Evolutionary conservation across 1,140 invertebrate genomes (phyloP), one percentile per base, ranked within the genome.

Genomic region (Aphelenchoides fujianensis): DNA sequence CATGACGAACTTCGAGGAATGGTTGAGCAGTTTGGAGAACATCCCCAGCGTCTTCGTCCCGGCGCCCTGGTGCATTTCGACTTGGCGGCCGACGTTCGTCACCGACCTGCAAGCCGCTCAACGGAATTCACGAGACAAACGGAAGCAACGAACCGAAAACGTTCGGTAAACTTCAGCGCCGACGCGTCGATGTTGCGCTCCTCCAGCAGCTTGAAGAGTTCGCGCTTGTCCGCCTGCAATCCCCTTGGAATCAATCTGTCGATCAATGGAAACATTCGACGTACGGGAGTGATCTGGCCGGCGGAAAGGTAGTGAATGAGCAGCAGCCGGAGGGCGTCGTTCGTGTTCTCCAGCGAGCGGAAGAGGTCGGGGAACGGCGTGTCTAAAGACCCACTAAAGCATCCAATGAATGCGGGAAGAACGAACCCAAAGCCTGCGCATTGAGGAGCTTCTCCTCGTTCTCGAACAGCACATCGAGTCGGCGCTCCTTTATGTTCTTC

Each of bases 1-100:
- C 95, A 98, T 98, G 0, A 98, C 94, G 87, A 98, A 97, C 55
- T 93, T 94, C 0, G 94, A 97, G 31, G 94, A 94, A 85, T 97
- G 94, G 3, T 91, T 93, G 80, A 98, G 91, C 16, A 99, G 88
- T 86, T 98, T 98, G 1, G 93, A 94, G 86, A 98, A 97, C 95
- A 98, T 98, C 76, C 90, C 93, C 61, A 96, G 92, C 0, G 94
- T 96, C 87, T 93, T 95, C 0, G 94, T 95, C 27, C 93, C 94
- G 53, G 92, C 93, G n/a, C 94, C 94, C 83, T 91, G 90, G 69
- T 86, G 79, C 12, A 83, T 64, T 68, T 84, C 82, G 3, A 53
- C 70, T 19, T 69, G 28, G 9, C 63, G 90, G 88, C 0, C 88
- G 87, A 93, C 91, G 87, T 92, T 92, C 34, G 91, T 90, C 82